Percentiles rank a stretch among this genome's conserved stretches.
These are phyloP conservation scores for Amphiura filiformis DNA, from an alignment of 35 echinoderm and acorn worm genomes.

Conservation along the genomic window DNA sequence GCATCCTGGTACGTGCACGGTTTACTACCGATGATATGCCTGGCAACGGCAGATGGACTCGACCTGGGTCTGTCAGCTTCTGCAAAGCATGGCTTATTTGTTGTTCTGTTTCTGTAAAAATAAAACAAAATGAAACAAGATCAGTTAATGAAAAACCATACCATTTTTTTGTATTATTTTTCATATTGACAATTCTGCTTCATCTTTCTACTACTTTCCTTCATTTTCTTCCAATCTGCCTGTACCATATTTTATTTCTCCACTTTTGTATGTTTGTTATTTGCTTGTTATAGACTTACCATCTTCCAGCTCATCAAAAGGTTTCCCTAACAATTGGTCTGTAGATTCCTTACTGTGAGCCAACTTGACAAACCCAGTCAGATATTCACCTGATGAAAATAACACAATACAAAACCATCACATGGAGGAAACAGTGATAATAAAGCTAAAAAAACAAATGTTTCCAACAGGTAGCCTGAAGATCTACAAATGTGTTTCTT, in stretches of 20 bases:
- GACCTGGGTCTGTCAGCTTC: conserved; percentile 78
- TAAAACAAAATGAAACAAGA: no score
- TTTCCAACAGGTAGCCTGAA: background rate
- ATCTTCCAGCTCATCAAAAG: conserved; percentile 75
- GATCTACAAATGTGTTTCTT: background rate
- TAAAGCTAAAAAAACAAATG: background rate
- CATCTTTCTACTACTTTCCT: no score
- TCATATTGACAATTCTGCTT: no score
- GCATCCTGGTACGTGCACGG: conserved; percentile 59
- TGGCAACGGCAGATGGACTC: conserved; percentile 58
- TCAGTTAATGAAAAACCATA: no score
- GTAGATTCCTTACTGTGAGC: conserved; percentile 65
- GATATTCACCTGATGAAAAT: conserved; percentile 66
- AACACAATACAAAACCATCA: background rate
- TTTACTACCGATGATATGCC: conserved; percentile 74
- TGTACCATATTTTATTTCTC: no score
- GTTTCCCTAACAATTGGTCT: conserved; percentile 79
- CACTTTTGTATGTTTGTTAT: no score
- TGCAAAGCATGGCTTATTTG: conserved; percentile 85
- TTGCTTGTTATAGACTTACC: conserved; percentile 48
- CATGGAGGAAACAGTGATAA: background rate
- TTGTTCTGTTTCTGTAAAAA: conserved; percentile 41
- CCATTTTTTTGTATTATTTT: no score
- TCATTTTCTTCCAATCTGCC: no score
- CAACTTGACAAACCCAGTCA: conserved; percentile 58